These are phyloP conservation scores for Cliona cf. orientalis DNA, from an alignment of 37 sponge, comb jelly and placozoan species.

Conservation along the genomic window DNA sequence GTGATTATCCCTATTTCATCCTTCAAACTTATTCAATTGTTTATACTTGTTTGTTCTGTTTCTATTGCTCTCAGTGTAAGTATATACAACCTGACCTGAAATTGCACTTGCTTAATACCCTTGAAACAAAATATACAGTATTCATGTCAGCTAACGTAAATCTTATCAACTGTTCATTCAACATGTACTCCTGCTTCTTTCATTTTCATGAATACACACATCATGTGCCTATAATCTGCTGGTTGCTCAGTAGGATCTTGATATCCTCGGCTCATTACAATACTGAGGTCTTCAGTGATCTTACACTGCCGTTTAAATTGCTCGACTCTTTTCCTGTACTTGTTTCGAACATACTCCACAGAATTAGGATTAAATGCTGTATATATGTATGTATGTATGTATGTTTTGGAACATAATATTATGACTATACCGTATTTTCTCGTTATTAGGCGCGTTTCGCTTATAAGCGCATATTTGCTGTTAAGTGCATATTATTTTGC, in stretches of 20 bases:
- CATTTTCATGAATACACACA: constrained; percentile 50
- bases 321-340: constrained; percentile 86
- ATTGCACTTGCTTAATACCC: too few species aligned
- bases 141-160: not conserved
- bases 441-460: too few species aligned
- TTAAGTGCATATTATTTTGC: too few species aligned
- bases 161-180: not conserved
- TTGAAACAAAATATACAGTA: not conserved
- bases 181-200: not conserved
- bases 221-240: constrained; percentile 48
- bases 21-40: too few species aligned
- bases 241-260: constrained; percentile 51
- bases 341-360: constrained; percentile 74
- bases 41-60: too few species aligned
- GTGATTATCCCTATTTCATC: too few species aligned
- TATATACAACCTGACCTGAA: too few species aligned
- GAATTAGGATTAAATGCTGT: constrained; percentile 90
- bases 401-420: not conserved
- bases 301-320: constrained; percentile 86
- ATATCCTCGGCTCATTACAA: constrained; percentile 71
- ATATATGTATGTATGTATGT: not conserved
- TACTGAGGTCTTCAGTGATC: constrained; percentile 76
- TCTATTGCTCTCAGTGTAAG: too few species aligned
- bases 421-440: not conserved
- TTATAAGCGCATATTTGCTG: too few species aligned